These are phyloP conservation scores for Hippocampus zosterae DNA, from an alignment of 2,113 vertebrate genomes.

Conservation along the genomic window DNA sequence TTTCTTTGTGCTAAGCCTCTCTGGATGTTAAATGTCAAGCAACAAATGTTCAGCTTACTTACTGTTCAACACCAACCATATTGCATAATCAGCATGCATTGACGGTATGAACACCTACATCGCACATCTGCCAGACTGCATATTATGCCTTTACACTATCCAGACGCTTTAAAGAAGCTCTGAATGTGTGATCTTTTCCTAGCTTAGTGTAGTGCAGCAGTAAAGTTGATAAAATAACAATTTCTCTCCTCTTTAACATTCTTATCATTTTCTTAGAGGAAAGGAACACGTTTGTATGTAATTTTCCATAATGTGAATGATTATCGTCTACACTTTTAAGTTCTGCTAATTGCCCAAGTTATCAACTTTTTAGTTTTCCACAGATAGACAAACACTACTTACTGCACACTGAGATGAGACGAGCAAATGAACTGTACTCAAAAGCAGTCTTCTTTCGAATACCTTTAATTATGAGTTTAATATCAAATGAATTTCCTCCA, in stretches of 20 bases:
- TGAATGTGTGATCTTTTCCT: slow-evolving; percentile 3
- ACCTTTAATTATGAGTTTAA: no score
- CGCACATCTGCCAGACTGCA: not conserved
- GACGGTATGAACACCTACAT: not conserved
- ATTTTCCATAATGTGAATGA: slow-evolving; percentile 70
- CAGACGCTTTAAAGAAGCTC: not conserved
- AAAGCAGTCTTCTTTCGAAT: not conserved
- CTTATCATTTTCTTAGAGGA: slow-evolving; percentile 23
- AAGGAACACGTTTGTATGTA: slow-evolving; percentile 19
- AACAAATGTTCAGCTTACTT: slow-evolving; percentile 8
- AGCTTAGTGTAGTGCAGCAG: not conserved
- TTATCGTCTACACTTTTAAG: not conserved
- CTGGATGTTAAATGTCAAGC: slow-evolving; percentile 46
- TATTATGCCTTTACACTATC: not conserved
- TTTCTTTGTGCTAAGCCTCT: slow-evolving; percentile 30
- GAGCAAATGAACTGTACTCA: not conserved
- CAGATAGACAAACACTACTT: not conserved
- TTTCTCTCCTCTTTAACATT: slow-evolving; percentile 21
- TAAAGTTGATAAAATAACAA: slow-evolving; percentile 31
- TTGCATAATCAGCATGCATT: not conserved
- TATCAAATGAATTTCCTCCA: no score
- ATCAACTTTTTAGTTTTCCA: slow-evolving; percentile 38
- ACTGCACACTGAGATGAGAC: not conserved
- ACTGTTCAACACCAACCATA: not conserved
- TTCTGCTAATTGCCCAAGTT: slow-evolving; percentile 57